Evolutionary conservation across 2,888 invertebrate species (phyloP), one percentile per base, ranked within the genome.

Genomic region (Agrilus biguttatus): DNA sequence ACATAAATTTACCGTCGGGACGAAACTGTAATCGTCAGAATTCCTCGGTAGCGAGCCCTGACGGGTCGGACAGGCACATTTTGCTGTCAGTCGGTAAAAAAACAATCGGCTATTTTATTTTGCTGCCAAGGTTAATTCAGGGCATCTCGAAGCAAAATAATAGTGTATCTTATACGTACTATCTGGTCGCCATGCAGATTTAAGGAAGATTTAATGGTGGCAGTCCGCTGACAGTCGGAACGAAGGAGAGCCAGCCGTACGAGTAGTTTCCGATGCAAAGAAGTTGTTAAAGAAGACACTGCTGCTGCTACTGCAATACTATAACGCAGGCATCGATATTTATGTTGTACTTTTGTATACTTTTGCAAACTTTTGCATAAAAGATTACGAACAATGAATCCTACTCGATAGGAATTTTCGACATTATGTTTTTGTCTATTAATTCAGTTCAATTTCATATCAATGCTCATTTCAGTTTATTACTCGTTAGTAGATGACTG

Each of bases 101-200:
- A 47, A 46, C 42, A 45, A 43, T 45, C 46, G 54, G 58, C 58
- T 63, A 62, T 62, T 64, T 65, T 65, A 65, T 64, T 63, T 63
- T 61, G 55, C 61, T 65, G 65, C 61, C 65, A 63, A 65, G 63
- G 64, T 64, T 65, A 65, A 65, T 65, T 65, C 64, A 64, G 63
- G 59, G 58, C 63, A 62, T 59, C 61, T 59, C 57, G 58, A 53
- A 58, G 57, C 61, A 60, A 65, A 64, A 64, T 65, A 63, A 59
- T 63, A 60, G 62, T 60, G 60, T 60, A 60, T 61, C 60, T 58
- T 52, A 51, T 42, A 48, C 54, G 55, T 59, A 57, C 59, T 61
- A 60, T 61, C 59, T 60, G 52, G 50, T 50, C 46, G 45, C 47
- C 49, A 50, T 49, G 49, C 48, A 51, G 55, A 53, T 53, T 52